A percentile compares a stretch with the other conserved stretches of the same genome.
These are phyloP conservation scores for Hermetia illucens DNA, from an alignment of 1,140 invertebrate species.

Conservation along the genomic window DNA sequence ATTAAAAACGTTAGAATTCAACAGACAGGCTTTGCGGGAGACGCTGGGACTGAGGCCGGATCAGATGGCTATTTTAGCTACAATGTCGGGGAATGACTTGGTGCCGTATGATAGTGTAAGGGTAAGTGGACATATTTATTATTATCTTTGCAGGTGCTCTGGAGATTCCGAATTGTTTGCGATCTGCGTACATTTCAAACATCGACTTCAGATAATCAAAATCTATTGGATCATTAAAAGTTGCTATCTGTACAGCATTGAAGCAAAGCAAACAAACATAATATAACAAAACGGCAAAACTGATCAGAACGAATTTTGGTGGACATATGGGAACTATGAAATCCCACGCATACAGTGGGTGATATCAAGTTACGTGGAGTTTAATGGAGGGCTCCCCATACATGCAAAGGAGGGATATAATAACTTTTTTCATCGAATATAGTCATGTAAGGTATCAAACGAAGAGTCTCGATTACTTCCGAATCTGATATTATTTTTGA, in stretches of 20 bases:
- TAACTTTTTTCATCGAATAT: too few relatives aligned
- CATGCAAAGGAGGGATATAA: too few relatives aligned
- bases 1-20: constrained; percentile 1
- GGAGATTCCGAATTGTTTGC: background rate
- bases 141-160: background rate
- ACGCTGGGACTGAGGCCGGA: background rate
- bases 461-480: too few relatives aligned
- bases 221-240: background rate
- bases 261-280: background rate
- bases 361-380: too few relatives aligned
- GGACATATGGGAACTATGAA: too few relatives aligned
- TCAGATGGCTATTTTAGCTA: constrained; percentile 2
- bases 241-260: background rate
- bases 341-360: too few relatives aligned
- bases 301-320: too few relatives aligned
- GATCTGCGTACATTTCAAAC: background rate
- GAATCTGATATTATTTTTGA: too few relatives aligned
- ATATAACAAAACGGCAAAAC: too few relatives aligned
- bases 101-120: background rate
- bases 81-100: constrained; percentile 2
- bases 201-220: background rate
- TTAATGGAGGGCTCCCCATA: too few relatives aligned
- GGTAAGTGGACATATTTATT: background rate
- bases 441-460: too few relatives aligned
- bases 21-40: background rate